A percentile compares a stretch with the other conserved stretches of the same genome.
phyloP scores from a whole-genome alignment of 2,797 vertebrate species.

The Linurgus olivaceus region DNA sequence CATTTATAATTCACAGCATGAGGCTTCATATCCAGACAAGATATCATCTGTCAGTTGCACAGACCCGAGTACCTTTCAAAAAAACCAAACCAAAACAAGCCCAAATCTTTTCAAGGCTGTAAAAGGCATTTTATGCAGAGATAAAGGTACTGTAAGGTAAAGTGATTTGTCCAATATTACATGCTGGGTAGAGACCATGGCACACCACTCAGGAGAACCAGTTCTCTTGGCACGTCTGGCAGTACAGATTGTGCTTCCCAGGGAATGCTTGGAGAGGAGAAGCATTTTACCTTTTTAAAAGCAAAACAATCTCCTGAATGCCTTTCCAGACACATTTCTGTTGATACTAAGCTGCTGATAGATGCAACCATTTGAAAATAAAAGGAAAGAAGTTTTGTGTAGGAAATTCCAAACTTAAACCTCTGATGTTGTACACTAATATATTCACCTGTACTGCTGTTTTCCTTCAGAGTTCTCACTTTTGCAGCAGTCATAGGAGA shows the following conservation, averaged over 20 bases:
- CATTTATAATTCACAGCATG: neutral
- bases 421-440: neutral
- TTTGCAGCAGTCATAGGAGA: neutral
- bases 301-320: neutral
- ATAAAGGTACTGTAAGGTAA: neutral
- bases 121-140: neutral
- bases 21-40: constrained; percentile 7
- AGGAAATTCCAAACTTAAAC: neutral
- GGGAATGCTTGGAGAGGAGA: neutral
- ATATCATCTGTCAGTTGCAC: neutral
- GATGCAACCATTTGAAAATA: neutral
- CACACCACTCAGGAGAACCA: neutral
- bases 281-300: neutral
- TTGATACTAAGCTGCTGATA: neutral
- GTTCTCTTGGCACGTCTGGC: neutral
- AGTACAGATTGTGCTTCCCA: constrained; percentile 23
- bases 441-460: neutral
- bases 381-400: neutral
- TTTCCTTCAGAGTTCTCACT: neutral
- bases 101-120: neutral
- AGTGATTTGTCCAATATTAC: neutral
- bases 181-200: neutral
- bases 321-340: neutral
- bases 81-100: neutral
- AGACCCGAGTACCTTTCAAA: neutral